Conservation (phyloP, 2,797 vertebrate species). For the Hemibagrus guttatus region DNA sequence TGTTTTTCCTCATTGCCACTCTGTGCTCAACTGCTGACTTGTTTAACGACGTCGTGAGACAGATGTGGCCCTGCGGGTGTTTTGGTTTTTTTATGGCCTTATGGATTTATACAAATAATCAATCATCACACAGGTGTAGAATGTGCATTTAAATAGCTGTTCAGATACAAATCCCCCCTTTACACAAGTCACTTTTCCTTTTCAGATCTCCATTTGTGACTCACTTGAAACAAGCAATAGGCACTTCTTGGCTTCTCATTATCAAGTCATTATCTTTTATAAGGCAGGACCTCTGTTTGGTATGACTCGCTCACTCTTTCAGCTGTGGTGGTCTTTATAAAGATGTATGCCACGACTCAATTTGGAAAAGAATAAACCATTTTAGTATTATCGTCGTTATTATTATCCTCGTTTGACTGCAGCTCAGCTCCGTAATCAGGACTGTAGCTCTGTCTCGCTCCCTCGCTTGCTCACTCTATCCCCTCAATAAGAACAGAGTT, state of each 20-base stretch:
- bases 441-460: neutral
- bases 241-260: slow-evolving; percentile 5
- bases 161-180: neutral
- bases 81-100: neutral
- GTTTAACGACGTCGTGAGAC: neutral
- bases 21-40: neutral
- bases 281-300: slow-evolving; percentile 1
- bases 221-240: neutral
- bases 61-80: no score
- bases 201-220: slow-evolving; percentile 7
- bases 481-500: neutral
- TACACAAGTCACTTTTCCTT: neutral
- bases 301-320: neutral
- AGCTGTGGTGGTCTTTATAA: neutral
- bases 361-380: neutral
- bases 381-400: neutral
- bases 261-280: slow-evolving; percentile 12
- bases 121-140: neutral
- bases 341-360: neutral
- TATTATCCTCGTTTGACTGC: neutral
- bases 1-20: neutral
- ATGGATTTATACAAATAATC: neutral
- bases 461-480: neutral
- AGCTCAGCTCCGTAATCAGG: neutral
- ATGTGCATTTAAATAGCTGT: neutral